Evolutionary conservation across 2,888 invertebrate genomes (phyloP).

Genomic region (Melolontha melolontha): DNA sequence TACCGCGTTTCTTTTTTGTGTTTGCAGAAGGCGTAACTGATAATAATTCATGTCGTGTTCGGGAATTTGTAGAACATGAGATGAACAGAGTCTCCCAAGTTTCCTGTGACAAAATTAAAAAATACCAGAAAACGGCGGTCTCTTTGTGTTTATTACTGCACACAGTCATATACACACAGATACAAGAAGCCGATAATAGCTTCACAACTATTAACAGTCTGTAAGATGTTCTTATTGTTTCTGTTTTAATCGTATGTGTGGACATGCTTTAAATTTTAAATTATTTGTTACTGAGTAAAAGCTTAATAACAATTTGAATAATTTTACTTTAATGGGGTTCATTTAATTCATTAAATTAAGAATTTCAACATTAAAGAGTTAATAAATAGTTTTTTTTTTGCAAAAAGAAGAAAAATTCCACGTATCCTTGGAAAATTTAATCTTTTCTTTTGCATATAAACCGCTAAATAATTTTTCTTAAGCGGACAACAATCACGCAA

Average conservation of each 20-base stretch:
- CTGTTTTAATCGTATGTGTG: neutral
- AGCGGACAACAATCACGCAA: too few relatives aligned
- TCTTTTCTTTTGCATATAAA: too few relatives aligned
- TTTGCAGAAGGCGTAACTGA: constrained; percentile 14
- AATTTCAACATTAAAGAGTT: too few relatives aligned
- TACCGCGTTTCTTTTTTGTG: neutral
- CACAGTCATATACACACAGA: neutral
- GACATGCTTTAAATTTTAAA: neutral
- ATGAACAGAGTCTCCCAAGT: constrained; percentile 47
- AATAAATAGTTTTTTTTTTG: too few relatives aligned
- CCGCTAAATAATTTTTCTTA: too few relatives aligned
- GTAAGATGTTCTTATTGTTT: neutral
- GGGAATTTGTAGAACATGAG: constrained; percentile 33
- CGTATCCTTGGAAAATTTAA: too few relatives aligned
- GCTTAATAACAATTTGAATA: too few relatives aligned
- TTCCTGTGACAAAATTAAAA: constrained; percentile 57
- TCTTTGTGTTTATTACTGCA: constrained; percentile 32
- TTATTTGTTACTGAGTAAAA: too few relatives aligned
- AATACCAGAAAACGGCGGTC: constrained; percentile 47
- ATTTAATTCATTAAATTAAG: too few relatives aligned
- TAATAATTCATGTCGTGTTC: constrained; percentile 30
- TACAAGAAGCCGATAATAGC: constrained; percentile 21
- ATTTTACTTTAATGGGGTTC: too few relatives aligned
- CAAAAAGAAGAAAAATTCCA: too few relatives aligned
- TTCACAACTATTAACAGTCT: constrained; percentile 1